Conservation (phyloP, 2,888 invertebrate genomes). For the Erebia palarica region DNA sequence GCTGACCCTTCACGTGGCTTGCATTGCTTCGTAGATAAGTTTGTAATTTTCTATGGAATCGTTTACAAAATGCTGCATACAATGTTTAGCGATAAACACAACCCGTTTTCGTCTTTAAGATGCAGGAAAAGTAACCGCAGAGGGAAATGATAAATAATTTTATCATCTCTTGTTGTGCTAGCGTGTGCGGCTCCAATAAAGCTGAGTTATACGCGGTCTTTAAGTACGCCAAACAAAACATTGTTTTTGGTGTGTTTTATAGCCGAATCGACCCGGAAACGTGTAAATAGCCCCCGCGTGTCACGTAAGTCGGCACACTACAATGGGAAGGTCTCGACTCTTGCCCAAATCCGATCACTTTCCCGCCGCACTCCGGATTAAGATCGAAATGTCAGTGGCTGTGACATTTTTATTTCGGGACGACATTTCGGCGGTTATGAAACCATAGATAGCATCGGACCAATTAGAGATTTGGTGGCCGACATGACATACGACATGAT, state of each 20-base stretch:
- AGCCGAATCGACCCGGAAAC: not conserved
- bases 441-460: slow-evolving; percentile 68
- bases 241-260: not conserved
- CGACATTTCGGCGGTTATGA: slow-evolving; percentile 74
- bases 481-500: slow-evolving; percentile 31
- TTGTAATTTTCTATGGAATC: no score
- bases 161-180: no score
- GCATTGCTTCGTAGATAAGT: no score
- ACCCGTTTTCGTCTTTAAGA: no score
- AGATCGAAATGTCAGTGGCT: slow-evolving; percentile 76
- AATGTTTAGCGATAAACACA: no score
- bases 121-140: no score
- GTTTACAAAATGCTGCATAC: not conserved
- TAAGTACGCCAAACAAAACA: no score
- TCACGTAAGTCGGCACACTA: slow-evolving; percentile 34
- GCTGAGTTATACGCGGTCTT: no score
- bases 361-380: slow-evolving; percentile 68
- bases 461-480: slow-evolving; percentile 69
- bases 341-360: slow-evolving; percentile 66
- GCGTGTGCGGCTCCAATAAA: no score
- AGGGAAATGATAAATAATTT: no score
- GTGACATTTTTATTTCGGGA: slow-evolving; percentile 78
- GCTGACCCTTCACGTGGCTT: no score
- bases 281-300: slow-evolving; percentile 13
- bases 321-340: slow-evolving; percentile 40